phyloP scores from a whole-genome alignment of 2,113 vertebrate genomes.

The Hemicordylus capensis region DNA sequence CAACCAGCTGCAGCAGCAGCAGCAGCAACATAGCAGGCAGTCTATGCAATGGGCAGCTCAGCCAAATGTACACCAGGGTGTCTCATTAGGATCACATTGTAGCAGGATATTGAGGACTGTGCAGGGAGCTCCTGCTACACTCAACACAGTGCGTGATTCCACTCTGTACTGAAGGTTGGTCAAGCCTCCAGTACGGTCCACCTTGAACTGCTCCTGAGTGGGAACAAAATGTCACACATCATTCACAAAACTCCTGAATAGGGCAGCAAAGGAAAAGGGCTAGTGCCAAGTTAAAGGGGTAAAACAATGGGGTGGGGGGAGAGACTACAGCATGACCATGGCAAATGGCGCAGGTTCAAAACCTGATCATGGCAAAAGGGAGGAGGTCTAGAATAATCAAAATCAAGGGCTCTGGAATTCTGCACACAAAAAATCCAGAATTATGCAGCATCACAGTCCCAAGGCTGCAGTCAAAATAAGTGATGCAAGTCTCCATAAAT shows the following conservation, averaged over 20 bases:
- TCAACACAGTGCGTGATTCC: constrained; percentile 86
- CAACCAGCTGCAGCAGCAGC: background rate
- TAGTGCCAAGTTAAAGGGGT: background rate
- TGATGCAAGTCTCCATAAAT: background rate
- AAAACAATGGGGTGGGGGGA: background rate
- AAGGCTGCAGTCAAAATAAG: background rate
- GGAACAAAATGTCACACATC: constrained; percentile 1
- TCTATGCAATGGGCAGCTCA: constrained; percentile 49
- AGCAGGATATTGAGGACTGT: constrained; percentile 86
- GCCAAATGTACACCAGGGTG: constrained; percentile 90
- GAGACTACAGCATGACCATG: background rate
- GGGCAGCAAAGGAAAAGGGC: background rate
- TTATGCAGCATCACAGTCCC: background rate
- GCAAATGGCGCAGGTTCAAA: background rate
- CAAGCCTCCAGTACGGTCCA: constrained; percentile 91
- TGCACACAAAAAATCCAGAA: background rate
- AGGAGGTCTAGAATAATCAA: background rate
- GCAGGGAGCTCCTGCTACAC: constrained; percentile 88
- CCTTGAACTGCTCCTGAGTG: constrained; percentile 93
- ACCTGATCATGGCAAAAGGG: background rate
- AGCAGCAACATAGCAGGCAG: constrained; percentile 12
- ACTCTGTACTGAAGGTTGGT: constrained; percentile 87
- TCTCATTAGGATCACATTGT: constrained; percentile 87
- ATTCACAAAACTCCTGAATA: background rate
- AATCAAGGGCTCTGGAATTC: background rate